phyloP scores from a whole-genome alignment of 2,888 invertebrate genomes.

The Perizoma affinitatum region DNA sequence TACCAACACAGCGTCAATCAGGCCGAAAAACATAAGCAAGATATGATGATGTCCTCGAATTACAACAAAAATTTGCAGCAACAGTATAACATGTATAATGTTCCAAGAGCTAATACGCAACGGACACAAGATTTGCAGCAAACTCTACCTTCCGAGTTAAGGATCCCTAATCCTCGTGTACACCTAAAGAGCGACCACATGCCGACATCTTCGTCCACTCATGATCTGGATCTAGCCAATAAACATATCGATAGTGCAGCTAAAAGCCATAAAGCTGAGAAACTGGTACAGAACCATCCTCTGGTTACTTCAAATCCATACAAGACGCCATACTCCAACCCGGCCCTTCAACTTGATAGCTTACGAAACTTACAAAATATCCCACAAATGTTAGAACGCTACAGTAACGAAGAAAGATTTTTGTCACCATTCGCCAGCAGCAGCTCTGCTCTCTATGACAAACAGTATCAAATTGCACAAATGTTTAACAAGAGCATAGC shows the following conservation, averaged over 20 bases:
- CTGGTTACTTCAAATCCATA: slow-evolving; percentile 69
- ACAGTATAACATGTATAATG: slow-evolving; percentile 64
- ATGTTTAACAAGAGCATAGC: slow-evolving; percentile 81
- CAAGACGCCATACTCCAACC: slow-evolving; percentile 68
- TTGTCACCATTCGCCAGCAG: slow-evolving; percentile 76
- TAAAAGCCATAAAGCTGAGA: slow-evolving; percentile 70
- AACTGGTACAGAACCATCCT: slow-evolving; percentile 67
- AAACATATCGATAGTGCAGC: slow-evolving; percentile 62
- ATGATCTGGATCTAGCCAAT: slow-evolving; percentile 53
- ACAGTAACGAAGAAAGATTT: slow-evolving; percentile 82
- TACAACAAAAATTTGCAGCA: slow-evolving; percentile 72
- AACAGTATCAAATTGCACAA: slow-evolving; percentile 84
- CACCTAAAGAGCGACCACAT: slow-evolving; percentile 64
- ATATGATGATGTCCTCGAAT: slow-evolving; percentile 54
- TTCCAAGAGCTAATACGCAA: slow-evolving; percentile 58
- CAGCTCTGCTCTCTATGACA: slow-evolving; percentile 79
- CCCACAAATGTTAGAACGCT: slow-evolving; percentile 85
- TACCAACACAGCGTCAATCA: slow-evolving; percentile 52
- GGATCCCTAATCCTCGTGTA: slow-evolving; percentile 75
- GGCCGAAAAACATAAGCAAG: slow-evolving; percentile 64
- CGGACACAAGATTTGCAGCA: slow-evolving; percentile 67
- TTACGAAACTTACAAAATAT: slow-evolving; percentile 83
- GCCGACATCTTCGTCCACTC: slow-evolving; percentile 50
- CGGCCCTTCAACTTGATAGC: slow-evolving; percentile 77
- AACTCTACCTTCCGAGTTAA: slow-evolving; percentile 64